Evolutionary conservation across 2,888 invertebrate species (phyloP), one percentile per base, ranked within the genome.

Genomic region (Cheilosia impressa): DNA sequence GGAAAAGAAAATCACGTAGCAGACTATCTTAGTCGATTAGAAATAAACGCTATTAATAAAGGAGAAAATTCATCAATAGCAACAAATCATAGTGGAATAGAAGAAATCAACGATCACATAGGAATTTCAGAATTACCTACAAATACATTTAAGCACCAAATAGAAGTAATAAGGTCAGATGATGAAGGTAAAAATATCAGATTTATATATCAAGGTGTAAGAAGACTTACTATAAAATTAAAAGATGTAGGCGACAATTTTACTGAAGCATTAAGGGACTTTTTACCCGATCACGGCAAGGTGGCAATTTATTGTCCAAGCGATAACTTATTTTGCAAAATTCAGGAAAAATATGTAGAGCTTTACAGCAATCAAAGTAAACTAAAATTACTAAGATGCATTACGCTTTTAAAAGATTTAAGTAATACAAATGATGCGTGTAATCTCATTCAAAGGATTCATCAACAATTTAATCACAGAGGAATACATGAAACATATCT

Each of bases 361-460:
- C 53, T 27, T 53, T 27, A 53, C 22, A 53, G 53, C 53, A 53
- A 57, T 57, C n/a, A 38, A n/a, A 57, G n/a, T 7, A 57, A 34
- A 34, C 17, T 31, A 34, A 57, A 34, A 31, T 57, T 57, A 31
- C 57, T 31, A 57, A 57, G 17, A 57, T 57, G 34, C 57, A 34
- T 55, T 27, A 55, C 34, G 13, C 55, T 55, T 34, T 55, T 55
- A 55, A 55, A 55, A 34, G 34, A 31, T 55, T 55, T 55, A 55
- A n/a, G 34, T 55, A 34, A 55, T 17, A 55, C 15, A 31, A 55
- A 13, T 17, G 31, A 41, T 41, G 2, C 41, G 15, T 41, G 15
- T 15, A 31, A 31, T 31, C 31, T 31, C 6, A 31, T 34, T n/a
- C n/a, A n/a, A n/a, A n/a, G n/a, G n/a, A n/a, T n/a, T n/a, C n/a